Conservation (phyloP, 2,797 vertebrate genomes). For the Notolepis coatsorum region DNA sequence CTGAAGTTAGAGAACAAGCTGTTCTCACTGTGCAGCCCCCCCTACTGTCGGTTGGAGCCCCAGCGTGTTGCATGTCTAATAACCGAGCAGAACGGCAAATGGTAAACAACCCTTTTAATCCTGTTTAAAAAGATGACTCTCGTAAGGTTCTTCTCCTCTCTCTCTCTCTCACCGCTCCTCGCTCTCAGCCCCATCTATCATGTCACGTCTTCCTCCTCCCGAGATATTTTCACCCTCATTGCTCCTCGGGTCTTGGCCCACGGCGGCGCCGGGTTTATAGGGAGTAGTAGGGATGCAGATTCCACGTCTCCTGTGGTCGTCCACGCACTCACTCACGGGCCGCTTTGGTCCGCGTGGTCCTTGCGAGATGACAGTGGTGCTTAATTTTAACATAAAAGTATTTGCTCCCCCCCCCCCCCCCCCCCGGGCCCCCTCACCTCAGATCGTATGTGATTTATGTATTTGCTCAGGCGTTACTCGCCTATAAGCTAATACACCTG, state of each 20-base stretch:
- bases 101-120: conserved; percentile 50
- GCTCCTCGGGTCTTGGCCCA: conserved; percentile 55
- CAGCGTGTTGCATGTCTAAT: too few relatives aligned
- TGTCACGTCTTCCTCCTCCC: conserved; percentile 52
- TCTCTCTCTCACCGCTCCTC: conserved; percentile 58
- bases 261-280: conserved; percentile 52
- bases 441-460: conserved; percentile 42
- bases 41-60: conserved; percentile 51
- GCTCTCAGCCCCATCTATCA: conserved; percentile 57
- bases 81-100: conserved; percentile 48
- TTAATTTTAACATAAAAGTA: conserved; percentile 74
- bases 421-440: neutral
- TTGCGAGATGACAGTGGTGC: conserved; percentile 62
- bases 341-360: conserved; percentile 41
- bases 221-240: conserved; percentile 62
- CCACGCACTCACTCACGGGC: conserved; percentile 51
- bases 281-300: conserved; percentile 75
- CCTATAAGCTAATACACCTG: conserved; percentile 28
- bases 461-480: conserved; percentile 41
- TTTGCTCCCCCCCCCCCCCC: conserved; percentile 50
- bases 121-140: conserved; percentile 58
- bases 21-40: conserved; percentile 44
- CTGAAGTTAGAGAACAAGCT: conserved; percentile 71
- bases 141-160: conserved; percentile 53
- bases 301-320: conserved; percentile 61